phyloP scores from a whole-genome alignment of 2,113 vertebrate species.

The Myiagra hebetior region DNA sequence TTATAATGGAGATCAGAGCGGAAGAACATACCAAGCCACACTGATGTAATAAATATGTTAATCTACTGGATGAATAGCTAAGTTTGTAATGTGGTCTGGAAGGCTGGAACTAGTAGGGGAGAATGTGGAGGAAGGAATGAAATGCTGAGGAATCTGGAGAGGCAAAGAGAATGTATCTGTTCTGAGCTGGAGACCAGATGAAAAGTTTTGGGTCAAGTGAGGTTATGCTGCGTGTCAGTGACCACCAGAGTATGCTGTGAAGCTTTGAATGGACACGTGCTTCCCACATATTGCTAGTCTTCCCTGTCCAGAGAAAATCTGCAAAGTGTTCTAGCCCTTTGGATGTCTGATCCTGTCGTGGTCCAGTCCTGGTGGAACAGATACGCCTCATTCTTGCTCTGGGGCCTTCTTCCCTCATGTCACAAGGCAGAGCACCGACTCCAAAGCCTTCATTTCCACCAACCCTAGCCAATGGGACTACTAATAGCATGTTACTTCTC shows the following conservation, averaged over 20 bases:
- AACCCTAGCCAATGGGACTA: rapidly evolving
- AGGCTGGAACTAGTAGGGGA: not conserved
- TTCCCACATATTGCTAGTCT: not conserved
- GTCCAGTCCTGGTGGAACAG: not conserved
- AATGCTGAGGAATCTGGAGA: not conserved
- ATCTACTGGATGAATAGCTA: not conserved
- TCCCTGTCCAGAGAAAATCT: not conserved
- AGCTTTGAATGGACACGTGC: not conserved
- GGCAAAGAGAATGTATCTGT: not conserved
- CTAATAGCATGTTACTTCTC: not conserved
- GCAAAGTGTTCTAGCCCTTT: not conserved
- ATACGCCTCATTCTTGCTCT: not conserved
- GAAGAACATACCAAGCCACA: not conserved
- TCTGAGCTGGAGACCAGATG: not conserved
- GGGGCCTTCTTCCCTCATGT: not conserved
- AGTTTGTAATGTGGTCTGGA: not conserved
- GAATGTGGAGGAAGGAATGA: not conserved
- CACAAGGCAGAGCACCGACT: not conserved
- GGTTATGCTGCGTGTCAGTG: not conserved
- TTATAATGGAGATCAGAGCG: not conserved
- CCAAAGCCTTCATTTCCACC: not conserved
- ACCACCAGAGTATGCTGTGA: conserved; percentile 31
- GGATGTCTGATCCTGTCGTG: not conserved
- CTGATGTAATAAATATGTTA: not conserved
- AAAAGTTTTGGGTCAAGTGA: not conserved